Evolutionary conservation across 2,113 vertebrate genomes (phyloP), one percentile per base, ranked within the genome.

Genomic region (Tachysurus vachellii): DNA sequence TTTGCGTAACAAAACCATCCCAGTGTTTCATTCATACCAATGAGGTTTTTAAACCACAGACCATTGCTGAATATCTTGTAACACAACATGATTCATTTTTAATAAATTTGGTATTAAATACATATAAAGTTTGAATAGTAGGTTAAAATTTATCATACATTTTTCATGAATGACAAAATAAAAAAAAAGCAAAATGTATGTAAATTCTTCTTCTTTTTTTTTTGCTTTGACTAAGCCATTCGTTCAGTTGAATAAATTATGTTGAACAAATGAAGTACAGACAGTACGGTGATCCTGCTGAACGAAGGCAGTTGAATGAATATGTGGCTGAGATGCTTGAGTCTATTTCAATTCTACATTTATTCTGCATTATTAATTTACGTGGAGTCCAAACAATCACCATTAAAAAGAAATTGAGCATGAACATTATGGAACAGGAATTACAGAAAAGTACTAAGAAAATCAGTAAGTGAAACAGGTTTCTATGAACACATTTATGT

Each of bases 381-480:
- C 8, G 42, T 71, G 17, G 17, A 70, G 2, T 17, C 70, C 36
- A 71, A 16, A 44, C 8, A 21, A 71, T 71, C 17, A 36, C 31
- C 8, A 10, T 44, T 71, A 36, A n/a, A 36, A 36, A 26, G 23
- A 62, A 68, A 71, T 19, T 8, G 7, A 71, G 31, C 31, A 44
- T 44, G 70, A 42, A 71, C 31, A 71, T 19, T 7, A 16, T 71
- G 17, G 31, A 71, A 16, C 68, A 70, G 28, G 31, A 36, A 70
- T 0, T 70, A 0, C 0, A 31, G 3, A 0, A 14, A 21, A 10
- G 10, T 0, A 4, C 0, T 0, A 64, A n/a, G 3, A 64, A 12
- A n/a, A 10, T 0, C 23, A 26, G 26, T 36, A 36, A 36, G 36
- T 36, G 36, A 1, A 36, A 36, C 11, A 36, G 62, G 26, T 66